phyloP scores from a whole-genome alignment of 1,140 invertebrate species.

The Xylocopa sonorina region DNA sequence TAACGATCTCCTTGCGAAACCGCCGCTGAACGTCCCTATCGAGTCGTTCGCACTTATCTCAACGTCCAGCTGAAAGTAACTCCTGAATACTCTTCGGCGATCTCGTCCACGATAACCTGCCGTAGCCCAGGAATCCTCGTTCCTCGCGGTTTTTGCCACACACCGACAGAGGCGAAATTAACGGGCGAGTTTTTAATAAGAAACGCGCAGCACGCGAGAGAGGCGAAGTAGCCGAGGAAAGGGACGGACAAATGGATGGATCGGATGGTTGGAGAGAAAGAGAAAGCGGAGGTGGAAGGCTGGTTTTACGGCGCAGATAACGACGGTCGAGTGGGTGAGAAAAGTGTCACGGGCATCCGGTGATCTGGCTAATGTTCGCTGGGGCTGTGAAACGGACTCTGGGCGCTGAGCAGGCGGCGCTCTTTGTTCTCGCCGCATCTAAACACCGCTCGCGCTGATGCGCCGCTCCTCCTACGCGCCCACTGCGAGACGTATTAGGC shows the following conservation, averaged over 20 bases:
- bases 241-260: no score
- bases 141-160: conserved; percentile 29
- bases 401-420: conserved; percentile 56
- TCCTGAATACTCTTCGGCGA: conserved; percentile 29
- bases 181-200: conserved; percentile 45
- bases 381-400: conserved; percentile 41
- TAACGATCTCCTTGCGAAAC: conserved; percentile 46
- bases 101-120: conserved; percentile 24
- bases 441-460: conserved; percentile 26
- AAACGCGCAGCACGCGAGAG: not conserved
- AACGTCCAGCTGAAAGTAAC: conserved; percentile 1
- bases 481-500: conserved; percentile 58
- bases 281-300: not conserved
- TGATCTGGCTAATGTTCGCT: conserved; percentile 79
- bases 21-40: not conserved
- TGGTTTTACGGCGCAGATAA: conserved; percentile 54
- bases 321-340: conserved; percentile 70
- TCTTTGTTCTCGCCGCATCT: conserved; percentile 65
- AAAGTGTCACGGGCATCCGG: conserved; percentile 78
- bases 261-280: no score
- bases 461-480: conserved; percentile 16
- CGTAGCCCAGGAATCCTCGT: not conserved
- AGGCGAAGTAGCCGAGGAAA: no score
- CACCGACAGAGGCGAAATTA: conserved; percentile 48
- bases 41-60: not conserved